Evolutionary conservation across 2,797 vertebrate genomes (phyloP), one percentile per base, ranked within the genome.

Genomic region (Vultur gryphus): DNA sequence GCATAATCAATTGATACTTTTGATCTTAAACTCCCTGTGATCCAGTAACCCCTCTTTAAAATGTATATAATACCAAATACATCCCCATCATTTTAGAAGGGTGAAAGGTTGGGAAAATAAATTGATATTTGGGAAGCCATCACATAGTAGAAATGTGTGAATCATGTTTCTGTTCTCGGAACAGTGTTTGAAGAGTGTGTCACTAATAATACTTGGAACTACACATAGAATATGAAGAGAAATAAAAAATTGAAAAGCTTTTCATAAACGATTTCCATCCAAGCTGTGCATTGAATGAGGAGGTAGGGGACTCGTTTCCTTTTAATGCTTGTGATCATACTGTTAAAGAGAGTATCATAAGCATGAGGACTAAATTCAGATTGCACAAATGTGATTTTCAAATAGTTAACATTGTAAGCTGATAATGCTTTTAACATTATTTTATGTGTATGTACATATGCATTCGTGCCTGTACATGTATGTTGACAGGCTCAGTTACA

Each of bases 91-190:
- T 84, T 66, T 84, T 73, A 62, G n/a, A 71, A 70, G 28, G 55
- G n/a, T 82, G 62, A 92, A 81, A 92, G 25, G n/a, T 12, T 93
- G 31, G 24, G 39, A 89, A 96, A 95, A 93, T 58, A 88, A 93
- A 84, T 76, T 72, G 31, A 21, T 88, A 78, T 89, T 92, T 93
- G 21, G 64, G 43, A 94, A 95, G 24, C 66, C 5, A 1, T 66
- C 59, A 52, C 16, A 12, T 14, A 55, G n/a, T 7, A 90, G 48
- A 84, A 79, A 87, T 2, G 23, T 64, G 31, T 93, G 64, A 95
- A 82, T 87, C 84, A 66, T 2, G 4, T 67, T 92, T 95, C 66
- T 79, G 41, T 6, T 76, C 85, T 95, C 87, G 80, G 59, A 93
- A 66, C 33, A 86, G 21, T 17, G 19, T 76, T 87, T 84, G 46